Conservation (phyloP, 2,797 vertebrate genomes). For the Poecilia picta region DNA sequence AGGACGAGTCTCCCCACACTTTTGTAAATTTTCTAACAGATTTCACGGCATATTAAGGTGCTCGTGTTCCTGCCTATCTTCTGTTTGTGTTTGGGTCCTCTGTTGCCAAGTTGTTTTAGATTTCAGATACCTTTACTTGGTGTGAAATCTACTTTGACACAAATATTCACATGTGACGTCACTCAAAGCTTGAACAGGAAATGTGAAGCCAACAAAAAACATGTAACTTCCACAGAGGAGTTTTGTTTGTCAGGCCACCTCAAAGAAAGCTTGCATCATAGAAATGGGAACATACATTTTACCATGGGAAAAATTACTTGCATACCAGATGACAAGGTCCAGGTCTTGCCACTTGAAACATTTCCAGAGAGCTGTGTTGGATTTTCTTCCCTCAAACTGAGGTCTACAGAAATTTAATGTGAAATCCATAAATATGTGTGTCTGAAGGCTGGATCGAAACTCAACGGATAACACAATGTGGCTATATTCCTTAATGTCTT, state of each 20-base stretch:
- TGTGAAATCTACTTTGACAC: not conserved
- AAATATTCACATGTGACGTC: not conserved
- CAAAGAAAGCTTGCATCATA: not conserved
- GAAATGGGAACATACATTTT: not conserved
- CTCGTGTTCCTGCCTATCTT: not conserved
- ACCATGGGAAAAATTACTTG: not conserved
- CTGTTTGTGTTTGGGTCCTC: not conserved
- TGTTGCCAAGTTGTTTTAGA: not conserved
- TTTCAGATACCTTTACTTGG: not conserved
- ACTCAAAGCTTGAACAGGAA: not conserved
- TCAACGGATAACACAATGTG: not conserved
- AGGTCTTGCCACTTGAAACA: not conserved
- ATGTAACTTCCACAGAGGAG: not conserved
- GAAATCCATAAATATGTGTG: not conserved
- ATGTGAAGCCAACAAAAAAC: not conserved
- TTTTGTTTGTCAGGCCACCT: not conserved
- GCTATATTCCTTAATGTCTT: not conserved
- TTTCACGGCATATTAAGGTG: not conserved
- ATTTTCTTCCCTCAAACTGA: not conserved
- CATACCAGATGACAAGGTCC: not conserved
- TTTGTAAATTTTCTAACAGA: not conserved
- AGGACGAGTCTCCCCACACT: not conserved
- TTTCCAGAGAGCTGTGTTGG: not conserved
- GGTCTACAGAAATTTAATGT: not conserved
- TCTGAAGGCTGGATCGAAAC: not conserved